Evolutionary conservation across 2,888 invertebrate species (phyloP).

Genomic region (Mythimna lalbum): DNA sequence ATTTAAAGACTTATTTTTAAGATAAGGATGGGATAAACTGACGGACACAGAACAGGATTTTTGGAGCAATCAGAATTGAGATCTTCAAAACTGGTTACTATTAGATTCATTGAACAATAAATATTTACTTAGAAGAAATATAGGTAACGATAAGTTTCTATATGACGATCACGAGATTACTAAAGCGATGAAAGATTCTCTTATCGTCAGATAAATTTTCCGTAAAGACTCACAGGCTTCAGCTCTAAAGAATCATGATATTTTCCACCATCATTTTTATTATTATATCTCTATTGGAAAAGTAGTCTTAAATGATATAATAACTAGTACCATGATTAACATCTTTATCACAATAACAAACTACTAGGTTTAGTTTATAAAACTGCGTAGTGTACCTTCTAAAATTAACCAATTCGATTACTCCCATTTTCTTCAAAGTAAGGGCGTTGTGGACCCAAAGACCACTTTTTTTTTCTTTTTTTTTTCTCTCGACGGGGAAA

Average conservation of each 20-base stretch:
- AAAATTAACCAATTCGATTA: constrained; percentile 24
- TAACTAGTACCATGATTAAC: neutral
- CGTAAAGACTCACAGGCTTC: neutral
- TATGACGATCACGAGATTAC: too few relatives aligned
- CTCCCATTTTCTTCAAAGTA: constrained; percentile 22
- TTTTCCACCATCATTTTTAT: neutral
- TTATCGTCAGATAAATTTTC: neutral
- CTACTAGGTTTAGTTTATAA: neutral
- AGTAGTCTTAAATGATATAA: neutral
- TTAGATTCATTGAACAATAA: constrained; percentile 11
- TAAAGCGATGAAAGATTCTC: neutral
- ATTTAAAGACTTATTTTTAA: constrained; percentile 22
- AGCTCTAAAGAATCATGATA: neutral
- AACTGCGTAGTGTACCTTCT: neutral
- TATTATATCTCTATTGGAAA: too few relatives aligned
- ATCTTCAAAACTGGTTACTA: constrained; percentile 36
- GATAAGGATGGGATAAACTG: constrained; percentile 21
- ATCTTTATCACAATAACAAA: neutral
- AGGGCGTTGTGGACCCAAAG: constrained; percentile 6
- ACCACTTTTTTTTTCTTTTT: too few relatives aligned
- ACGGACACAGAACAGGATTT: too few relatives aligned
- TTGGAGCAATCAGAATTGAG: constrained; percentile 29
- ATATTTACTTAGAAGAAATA: neutral
- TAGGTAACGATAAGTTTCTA: too few relatives aligned
- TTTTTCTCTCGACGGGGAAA: too few relatives aligned